Conservation (phyloP, 2,797 vertebrate species). For the Falco cherrug region DNA sequence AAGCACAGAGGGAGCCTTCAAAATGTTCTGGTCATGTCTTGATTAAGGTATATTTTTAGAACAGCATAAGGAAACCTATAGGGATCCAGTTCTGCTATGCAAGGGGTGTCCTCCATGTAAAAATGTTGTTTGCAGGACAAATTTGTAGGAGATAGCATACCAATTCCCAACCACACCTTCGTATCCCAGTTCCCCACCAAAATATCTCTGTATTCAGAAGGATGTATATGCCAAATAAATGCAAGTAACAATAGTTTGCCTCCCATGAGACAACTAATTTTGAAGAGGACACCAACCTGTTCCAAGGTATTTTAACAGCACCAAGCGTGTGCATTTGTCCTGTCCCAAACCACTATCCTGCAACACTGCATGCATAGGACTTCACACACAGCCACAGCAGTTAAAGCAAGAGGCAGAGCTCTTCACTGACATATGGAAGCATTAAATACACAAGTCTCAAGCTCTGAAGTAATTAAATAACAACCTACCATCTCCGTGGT, state of each 20-base stretch:
- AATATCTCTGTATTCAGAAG: background rate
- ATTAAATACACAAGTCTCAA: background rate
- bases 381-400: background rate
- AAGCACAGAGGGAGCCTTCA: background rate
- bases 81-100: background rate
- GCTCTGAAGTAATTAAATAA: background rate
- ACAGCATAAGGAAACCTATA: background rate
- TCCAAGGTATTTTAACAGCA: background rate
- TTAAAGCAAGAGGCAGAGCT: background rate
- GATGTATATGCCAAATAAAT: background rate
- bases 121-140: background rate
- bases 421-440: background rate
- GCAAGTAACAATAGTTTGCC: background rate
- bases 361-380: background rate
- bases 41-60: background rate
- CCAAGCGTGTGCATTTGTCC: fast-evolving
- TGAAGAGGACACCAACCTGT: background rate
- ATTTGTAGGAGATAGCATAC: background rate
- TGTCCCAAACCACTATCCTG: background rate
- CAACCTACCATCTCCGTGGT: constrained; percentile 83
- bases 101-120: background rate
- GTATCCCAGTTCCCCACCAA: too few relatives aligned
- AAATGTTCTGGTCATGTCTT: background rate
- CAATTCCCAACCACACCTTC: background rate
- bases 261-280: background rate